Base-by-base conservation (phyloP, 2,888 invertebrate genomes). In the Mamestra brassicae region DNA sequence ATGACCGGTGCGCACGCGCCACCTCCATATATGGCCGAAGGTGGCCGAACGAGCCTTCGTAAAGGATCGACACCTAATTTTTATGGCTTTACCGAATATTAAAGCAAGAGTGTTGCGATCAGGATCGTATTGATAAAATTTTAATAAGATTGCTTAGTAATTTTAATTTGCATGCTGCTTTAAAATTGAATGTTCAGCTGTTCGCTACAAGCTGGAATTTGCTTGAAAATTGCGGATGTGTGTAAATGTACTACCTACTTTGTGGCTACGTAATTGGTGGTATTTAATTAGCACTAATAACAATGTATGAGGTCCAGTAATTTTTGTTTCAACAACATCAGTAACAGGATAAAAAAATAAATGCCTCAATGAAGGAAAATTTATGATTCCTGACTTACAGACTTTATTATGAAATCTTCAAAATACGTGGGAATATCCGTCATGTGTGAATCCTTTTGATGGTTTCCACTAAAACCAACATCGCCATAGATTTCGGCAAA, bases 1-100 rank as follows among this genome's bases (percentile, higher is more conserved):
- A 88, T 89, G 91, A 74, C 91, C 87, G 92, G 89, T 90, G 92
- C 86, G 89, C 91, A 90, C 91, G 91, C 91, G 92, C 87, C 87
- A 78, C 80, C 58, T n/a, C 92, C 92, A 81, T 93, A 90, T 91
- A 93, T 75, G 91, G 93, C 69, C 81, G 76, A 85, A 79, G 78
- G 73, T 86, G 87, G 80, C 84, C 85, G 75, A 85, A 82, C 72
- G 54, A 54, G 72, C 60, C 63, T 69, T 90, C 90, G 90, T 94
- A 91, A 93, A 93, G 92, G 93, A 93, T 92, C 91, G 91, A 92
- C 90, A 92, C 92, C 93, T 93, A 93, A 93, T 93, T 93, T 88
- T 91, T 90, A 90, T 89, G 85, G 86, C 76, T 82, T 71, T 77
- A 74, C 84, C 82, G 71, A 86, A 90, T 88, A 77, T 82, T 83